Base-by-base conservation (phyloP, 1,140 invertebrate genomes). In the Cotesia chilonis region DNA sequence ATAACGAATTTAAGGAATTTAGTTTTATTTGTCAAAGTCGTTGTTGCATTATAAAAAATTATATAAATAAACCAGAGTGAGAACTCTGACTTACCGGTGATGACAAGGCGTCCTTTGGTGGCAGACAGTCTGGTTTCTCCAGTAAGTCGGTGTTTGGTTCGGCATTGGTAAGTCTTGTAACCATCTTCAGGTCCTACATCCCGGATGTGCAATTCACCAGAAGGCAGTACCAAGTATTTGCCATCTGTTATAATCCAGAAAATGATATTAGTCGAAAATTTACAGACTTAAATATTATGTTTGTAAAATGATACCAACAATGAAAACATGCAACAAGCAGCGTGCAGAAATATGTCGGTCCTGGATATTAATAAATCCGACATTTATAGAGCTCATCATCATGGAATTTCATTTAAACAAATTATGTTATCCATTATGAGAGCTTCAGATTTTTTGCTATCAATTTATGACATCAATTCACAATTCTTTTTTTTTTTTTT, bases 161-260 rank as follows among this genome's bases (percentile, higher is more conserved):
- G 91, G 85, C 97, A 99, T 83, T 96, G 95, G 82, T 96, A 97
- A 72, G 92, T 94, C 87, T 97, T 97, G 85, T 95, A 96, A 72
- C 95, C 95, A 87, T 97, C 96, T 84, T 96, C 95, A 74, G 94
- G 94, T 84, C 94, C 94, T 67, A 97, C 96, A 87, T 97, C 95
- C 80, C 94, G 91, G 80, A 97, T 97, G 84, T 97, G 96, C 64
- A 97, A 89, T 88, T 97, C 96, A 74, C 96, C 96, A 80, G 95
- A 96, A 75, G 95, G 96, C 71, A 97, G 87, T 38, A 97, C 95
- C 82, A 97, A 90, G 86, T 96, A 98, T 91, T 96, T 96, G 76
- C 95, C 95, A 88, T 96, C 95, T 96, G 88, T 66, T 68, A 4
- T 14, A 59, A 52, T 57, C 61, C 69, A 52, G 54, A 74, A 61